Evolutionary conservation across 2,113 vertebrate genomes (phyloP).

Genomic region (Nanger granti): DNA sequence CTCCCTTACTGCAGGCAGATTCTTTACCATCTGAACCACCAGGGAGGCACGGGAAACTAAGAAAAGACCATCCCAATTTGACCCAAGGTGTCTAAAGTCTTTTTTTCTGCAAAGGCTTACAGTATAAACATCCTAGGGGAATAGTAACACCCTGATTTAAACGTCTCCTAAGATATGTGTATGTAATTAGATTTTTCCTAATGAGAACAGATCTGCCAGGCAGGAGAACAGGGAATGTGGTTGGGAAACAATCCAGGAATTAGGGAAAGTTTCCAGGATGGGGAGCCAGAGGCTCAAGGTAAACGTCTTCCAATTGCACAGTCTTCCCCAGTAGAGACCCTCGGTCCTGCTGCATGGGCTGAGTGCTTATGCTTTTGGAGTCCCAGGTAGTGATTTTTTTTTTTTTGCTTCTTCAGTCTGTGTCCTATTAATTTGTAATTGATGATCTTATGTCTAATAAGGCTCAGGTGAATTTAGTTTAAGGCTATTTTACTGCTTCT

Average conservation of each 20-base stretch:
- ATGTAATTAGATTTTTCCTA: background rate
- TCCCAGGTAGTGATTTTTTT: background rate
- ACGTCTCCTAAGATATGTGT: background rate
- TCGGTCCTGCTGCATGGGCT: background rate
- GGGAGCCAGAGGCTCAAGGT: background rate
- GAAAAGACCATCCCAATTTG: background rate
- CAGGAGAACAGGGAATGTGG: background rate
- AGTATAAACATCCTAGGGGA: background rate
- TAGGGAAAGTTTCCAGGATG: background rate
- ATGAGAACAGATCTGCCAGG: background rate
- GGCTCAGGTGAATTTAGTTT: background rate
- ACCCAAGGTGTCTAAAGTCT: background rate
- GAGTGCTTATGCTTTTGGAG: too few relatives aligned
- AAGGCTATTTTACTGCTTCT: background rate
- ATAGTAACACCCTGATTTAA: background rate
- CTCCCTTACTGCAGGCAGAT: background rate
- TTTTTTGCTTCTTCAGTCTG: background rate
- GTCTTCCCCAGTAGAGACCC: background rate
- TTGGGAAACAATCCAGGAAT: background rate
- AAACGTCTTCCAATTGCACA: background rate
- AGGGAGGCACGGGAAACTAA: background rate
- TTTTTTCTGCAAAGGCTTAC: background rate
- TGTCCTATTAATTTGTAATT: background rate
- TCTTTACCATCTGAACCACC: background rate
- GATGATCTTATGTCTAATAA: background rate